phyloP scores from a whole-genome alignment of 2,797 vertebrate species.

The Coracias cyanogaster region DNA sequence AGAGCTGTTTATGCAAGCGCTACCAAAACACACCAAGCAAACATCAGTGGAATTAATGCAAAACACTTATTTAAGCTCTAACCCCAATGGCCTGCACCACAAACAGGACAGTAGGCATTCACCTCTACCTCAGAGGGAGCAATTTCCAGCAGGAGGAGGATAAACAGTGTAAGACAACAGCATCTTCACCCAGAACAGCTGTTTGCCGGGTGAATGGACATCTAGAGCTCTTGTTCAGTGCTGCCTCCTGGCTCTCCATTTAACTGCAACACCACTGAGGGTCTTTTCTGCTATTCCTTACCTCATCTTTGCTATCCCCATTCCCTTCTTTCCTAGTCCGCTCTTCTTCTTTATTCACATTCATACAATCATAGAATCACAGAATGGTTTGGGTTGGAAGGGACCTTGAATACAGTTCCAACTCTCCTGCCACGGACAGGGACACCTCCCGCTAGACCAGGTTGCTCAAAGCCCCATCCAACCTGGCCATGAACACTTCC shows the following conservation, averaged over 20 bases:
- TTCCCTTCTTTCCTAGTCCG: not conserved
- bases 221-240: not conserved
- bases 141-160: not conserved
- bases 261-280: not conserved
- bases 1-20: not conserved
- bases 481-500: not conserved
- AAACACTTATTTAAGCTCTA: not conserved
- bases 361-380: not conserved
- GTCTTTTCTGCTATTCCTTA: not conserved
- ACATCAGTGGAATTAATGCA: not conserved
- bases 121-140: not conserved
- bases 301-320: not conserved
- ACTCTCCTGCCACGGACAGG: not conserved
- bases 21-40: not conserved
- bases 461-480: not conserved
- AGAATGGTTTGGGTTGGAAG: not conserved
- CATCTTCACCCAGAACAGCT: not conserved
- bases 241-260: not conserved
- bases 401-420: not conserved
- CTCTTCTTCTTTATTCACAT: not conserved
- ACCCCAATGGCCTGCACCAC: rapidly evolving
- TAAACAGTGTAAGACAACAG: not conserved
- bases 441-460: not conserved
- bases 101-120: not conserved
- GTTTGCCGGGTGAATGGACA: not conserved